Conservation (phyloP, 2,888 invertebrate genomes). For the Polydesmus complanatus region DNA sequence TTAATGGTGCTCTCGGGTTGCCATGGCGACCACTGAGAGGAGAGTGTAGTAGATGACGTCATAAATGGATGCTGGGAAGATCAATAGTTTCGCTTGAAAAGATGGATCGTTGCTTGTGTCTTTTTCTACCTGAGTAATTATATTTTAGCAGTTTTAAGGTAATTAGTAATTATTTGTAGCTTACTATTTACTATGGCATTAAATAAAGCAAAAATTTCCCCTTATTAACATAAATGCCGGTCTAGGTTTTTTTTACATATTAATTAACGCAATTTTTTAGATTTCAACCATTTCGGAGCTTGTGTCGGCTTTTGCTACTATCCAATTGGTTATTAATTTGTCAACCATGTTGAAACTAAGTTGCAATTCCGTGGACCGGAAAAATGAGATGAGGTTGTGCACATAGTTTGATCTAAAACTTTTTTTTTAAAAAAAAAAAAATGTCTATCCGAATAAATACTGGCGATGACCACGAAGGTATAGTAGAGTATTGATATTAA, state of each 20-base stretch:
- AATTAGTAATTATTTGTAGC: background rate
- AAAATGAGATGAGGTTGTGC: too few species aligned
- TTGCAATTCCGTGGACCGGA: too few species aligned
- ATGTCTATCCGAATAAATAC: slow-evolving; percentile 12
- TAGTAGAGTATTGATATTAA: background rate
- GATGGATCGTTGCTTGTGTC: background rate
- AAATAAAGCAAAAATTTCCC: too few species aligned
- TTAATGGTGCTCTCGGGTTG: background rate
- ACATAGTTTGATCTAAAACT: too few species aligned
- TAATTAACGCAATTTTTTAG: too few species aligned
- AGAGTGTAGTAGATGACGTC: background rate
- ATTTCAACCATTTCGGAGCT: too few species aligned
- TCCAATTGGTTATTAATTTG: too few species aligned
- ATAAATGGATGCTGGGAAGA: background rate
- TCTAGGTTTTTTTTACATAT: too few species aligned
- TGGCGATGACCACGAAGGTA: slow-evolving; percentile 15
- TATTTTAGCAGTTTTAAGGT: background rate
- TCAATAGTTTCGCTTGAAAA: background rate
- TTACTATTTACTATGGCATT: too few species aligned
- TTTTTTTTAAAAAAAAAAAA: background rate
- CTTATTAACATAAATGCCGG: too few species aligned
- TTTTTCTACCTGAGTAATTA: background rate
- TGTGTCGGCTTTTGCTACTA: background rate
- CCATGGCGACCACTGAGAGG: background rate
- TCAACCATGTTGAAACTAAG: too few species aligned